phyloP scores from a whole-genome alignment of 1,140 invertebrate species.

The Antheraea pernyi region DNA sequence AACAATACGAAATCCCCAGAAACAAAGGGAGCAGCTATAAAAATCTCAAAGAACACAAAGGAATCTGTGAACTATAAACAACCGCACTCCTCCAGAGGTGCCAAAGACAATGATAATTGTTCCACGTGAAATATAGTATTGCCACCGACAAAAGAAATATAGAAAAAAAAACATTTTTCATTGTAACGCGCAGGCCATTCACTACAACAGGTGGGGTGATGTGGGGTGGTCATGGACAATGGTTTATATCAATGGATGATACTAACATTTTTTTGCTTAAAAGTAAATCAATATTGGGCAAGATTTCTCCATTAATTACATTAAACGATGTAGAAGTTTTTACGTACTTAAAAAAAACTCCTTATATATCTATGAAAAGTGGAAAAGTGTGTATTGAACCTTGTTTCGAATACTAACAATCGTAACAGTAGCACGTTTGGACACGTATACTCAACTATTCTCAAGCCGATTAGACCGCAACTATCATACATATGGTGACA shows the following conservation, averaged over 20 bases:
- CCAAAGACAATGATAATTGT: slow-evolving; percentile 78
- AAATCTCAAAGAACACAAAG: slow-evolving; percentile 54
- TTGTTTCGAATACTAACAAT: no score
- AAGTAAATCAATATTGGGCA: slow-evolving; percentile 30
- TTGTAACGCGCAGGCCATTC: slow-evolving; percentile 63
- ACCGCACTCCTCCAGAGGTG: slow-evolving; percentile 61
- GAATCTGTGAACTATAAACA: slow-evolving; percentile 41
- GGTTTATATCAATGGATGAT: slow-evolving; percentile 65
- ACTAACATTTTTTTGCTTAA: slow-evolving; percentile 53
- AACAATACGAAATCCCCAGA: slow-evolving; percentile 31
- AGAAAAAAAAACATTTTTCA: slow-evolving; percentile 70
- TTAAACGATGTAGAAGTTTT: not conserved
- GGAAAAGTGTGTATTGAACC: no score
- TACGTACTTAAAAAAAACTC: no score
- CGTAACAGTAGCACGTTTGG: no score
- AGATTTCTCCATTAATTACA: slow-evolving; percentile 52
- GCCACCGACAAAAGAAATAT: slow-evolving; percentile 69
- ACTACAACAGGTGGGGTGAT: slow-evolving; percentile 59
- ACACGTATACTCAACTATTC: no score
- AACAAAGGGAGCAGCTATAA: slow-evolving; percentile 36
- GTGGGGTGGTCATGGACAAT: slow-evolving; percentile 64
- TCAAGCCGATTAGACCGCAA: no score
- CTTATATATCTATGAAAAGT: no score
- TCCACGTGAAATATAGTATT: slow-evolving; percentile 74
- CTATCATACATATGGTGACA: no score